phyloP scores from a whole-genome alignment of 92 coral and sea anemone genomes.

The Isaurus tuberculatus region DNA sequence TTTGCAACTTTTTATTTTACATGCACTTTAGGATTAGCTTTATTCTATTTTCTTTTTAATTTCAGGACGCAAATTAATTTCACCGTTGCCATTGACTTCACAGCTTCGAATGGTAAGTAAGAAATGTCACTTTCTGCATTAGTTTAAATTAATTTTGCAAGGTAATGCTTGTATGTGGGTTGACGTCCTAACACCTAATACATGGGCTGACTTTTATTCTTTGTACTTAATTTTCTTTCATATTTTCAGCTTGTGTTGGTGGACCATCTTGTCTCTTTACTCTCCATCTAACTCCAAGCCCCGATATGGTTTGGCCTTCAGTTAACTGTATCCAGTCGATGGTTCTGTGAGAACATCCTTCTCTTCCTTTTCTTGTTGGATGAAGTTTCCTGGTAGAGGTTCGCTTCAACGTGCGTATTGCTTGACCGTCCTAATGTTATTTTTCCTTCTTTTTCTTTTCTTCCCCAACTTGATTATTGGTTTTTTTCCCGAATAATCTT shows the following conservation, averaged over 20 bases:
- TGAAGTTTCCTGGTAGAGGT: not conserved
- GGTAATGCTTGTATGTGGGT: no score
- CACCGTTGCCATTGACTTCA: slow-evolving; percentile 95
- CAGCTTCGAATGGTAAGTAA: slow-evolving; percentile 94
- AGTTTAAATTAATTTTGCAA: no score
- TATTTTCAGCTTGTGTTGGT: no score
- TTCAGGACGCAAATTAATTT: slow-evolving; percentile 89
- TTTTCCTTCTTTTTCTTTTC: no score
- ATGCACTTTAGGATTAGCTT: not conserved
- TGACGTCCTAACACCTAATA: not conserved
- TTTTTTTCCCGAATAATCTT: no score
- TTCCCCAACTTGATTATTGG: no score
- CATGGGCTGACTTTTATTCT: no score
- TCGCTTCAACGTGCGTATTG: not conserved
- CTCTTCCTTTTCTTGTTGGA: not conserved
- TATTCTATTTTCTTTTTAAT: not conserved
- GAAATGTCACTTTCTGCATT: not conserved
- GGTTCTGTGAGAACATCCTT: not conserved
- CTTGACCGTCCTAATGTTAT: not conserved
- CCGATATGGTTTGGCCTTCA: not conserved
- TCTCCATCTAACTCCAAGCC: no score
- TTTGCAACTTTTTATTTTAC: not conserved
- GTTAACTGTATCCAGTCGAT: not conserved
- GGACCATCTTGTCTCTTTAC: no score
- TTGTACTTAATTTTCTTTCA: no score